Base-by-base conservation (phyloP, 2,888 invertebrate genomes). In the Agonum fuliginosum region DNA sequence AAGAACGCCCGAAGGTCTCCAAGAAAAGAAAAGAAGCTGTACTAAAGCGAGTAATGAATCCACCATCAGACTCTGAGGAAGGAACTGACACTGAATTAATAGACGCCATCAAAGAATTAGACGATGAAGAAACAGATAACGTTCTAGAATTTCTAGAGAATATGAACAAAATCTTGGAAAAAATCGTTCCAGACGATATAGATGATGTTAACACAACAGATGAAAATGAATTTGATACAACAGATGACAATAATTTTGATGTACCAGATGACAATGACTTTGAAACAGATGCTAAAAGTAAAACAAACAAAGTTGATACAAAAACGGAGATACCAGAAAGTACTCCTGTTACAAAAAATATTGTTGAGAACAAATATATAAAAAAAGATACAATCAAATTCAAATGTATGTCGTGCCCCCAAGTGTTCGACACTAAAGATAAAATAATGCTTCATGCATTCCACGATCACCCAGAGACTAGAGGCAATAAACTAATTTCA, bases 361-460 rank as follows among this genome's bases (percentile, higher is more conserved):
- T 8, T 20, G 43, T 19, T 17, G 48, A 48, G 3, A 5, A 12
- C 1, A 17, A 48, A 20, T 19, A 14, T 10, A 17, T 10, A 48
- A 20, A 17, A 17, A 48, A 24, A 24, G 12, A 0, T n/a, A 54
- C n/a, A 22, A n/a, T 43, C 6, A 22, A 58, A 34, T 73, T 54
- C 8, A 17, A 73, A 20, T 73, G 73, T 58, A 37, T 58, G 14
- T 6, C 12, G 3, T 73, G 73, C 14, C 14, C 24, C 12, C 12
- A 12, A 1, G 14, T 70, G 10, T 70, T 70, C 14, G 24, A 48
- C 27, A 19, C 3, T 5, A 70, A 48, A 30, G 30, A 48, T 27
- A n/a, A 70, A 27, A 17, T 70, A 0, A 46, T 70, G 5, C 17
- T 48, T 12, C 70, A 70, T 8, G 46, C 70, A n/a, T 48, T 27